Base-by-base conservation (phyloP, 2,888 invertebrate genomes). In the Oligia fasciuncula region DNA sequence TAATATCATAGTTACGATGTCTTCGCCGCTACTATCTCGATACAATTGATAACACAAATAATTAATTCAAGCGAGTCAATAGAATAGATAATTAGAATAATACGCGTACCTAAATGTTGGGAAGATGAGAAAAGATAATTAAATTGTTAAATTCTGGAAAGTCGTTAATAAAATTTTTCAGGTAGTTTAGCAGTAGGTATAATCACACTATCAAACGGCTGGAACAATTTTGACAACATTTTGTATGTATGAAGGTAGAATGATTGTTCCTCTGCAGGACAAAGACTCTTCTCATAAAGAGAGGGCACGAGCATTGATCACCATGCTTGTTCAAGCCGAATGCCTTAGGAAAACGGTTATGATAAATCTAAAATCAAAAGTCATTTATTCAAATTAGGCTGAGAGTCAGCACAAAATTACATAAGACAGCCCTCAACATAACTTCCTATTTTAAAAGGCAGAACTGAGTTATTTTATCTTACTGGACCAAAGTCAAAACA, bases 401-500 rank as follows among this genome's bases (percentile, higher is more conserved):
- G 54, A 54, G 54, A 54, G 19, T 54, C 54, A 19, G 19, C 54
- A 54, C 8, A 19, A 54, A 54, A 19, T 3, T 19, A 54, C 17
- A 54, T 54, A 8, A 19, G 19, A 54, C 8, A 54, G 54, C 54
- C 51, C 8, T 29, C 17, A 54, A 8, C 2, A 14, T 14, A 49
- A 29, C 9, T 35, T 17, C 17, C 0, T 46, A 73, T 29, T 8
- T 17, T 29, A 35, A 60, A 76, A 49, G 13, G 35, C 46, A 13
- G 6, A 23, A 29, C 13, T 23, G 29, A 23, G 1, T 49, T 49
- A 23, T 40, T 29, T 23, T 46, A n/a, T 5, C 60, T 54, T 5
- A 9, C 60, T 23, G 35, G 35, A 60, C 19, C n/a, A n/a, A 66
- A 49, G 29, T 29, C 29, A 54, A 54, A 83, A 62, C n/a, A 67